Evolutionary conservation across 2,888 invertebrate species (phyloP), one percentile per base, ranked within the genome.

Genomic region (Autographa pulchrina): DNA sequence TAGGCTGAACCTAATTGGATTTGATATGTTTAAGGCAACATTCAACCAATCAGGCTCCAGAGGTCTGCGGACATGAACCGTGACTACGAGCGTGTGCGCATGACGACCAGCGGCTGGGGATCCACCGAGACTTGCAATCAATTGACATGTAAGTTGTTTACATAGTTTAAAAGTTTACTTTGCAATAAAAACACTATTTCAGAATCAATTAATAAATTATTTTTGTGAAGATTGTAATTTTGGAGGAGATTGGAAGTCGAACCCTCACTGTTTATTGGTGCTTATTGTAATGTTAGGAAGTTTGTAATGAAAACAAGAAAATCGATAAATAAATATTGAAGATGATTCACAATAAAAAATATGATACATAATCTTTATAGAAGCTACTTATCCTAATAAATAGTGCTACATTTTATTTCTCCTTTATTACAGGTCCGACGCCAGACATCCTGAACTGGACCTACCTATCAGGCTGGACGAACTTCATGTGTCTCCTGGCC

Each of bases 91-190:
- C 86, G 83, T 0, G 72, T 83, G 5, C 65, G 70, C 56, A 84
- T 93, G 62, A 83, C 84, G 2, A 92, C 93, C 64, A 91, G 91
- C 54, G 94, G 94, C 0, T 94, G 93, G 93, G 94, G 94, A 9
- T 86, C 86, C 25, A 91, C 89, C 8, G 93, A 92, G 93, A 91
- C 91, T 54, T 59, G 78, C 14, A 41, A 9, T 6, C 66, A 78
- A 7, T 13, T 60, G 9, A 20, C 25, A 25, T 78, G 77, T 78
- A 68, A 77, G 71, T 66, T 48, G 6, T 54, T 16, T 11, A 5
- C 13, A 11, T 11, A 56, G 8, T 56, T 18, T 9, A 9, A 2
- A 54, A 18, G 4, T 20, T 18, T 20, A 20, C 20, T 7, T n/a
- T n/a, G 8, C 3, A n/a, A 9, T 25, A 25, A 25, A 25, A 25